Conservation (phyloP, 2,113 vertebrate genomes). For the Protomyctophum bolini region DNA sequence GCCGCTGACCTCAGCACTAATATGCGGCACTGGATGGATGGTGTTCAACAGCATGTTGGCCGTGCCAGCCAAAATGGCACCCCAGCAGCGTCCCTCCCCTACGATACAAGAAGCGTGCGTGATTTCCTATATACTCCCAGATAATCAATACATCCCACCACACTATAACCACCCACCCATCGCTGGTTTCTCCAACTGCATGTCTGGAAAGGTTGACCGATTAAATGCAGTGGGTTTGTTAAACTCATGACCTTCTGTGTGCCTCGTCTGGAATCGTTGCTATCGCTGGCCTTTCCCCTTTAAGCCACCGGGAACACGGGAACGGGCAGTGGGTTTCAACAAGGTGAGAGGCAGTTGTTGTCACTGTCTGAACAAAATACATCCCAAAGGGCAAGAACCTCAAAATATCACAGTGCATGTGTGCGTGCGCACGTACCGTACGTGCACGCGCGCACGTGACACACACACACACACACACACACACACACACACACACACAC, state of each 20-base stretch:
- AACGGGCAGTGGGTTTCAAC: neutral
- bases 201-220: neutral
- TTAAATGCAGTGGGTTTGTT: conserved; percentile 13
- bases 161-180: conserved; percentile 4
- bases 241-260: conserved; percentile 25
- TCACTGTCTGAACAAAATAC: neutral
- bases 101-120: neutral
- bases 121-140: neutral
- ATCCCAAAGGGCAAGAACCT: too few relatives aligned
- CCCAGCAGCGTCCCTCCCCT: neutral
- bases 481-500: too few relatives aligned
- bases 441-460: too few relatives aligned
- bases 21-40: conserved; percentile 22
- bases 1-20: conserved; percentile 3
- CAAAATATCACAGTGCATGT: too few relatives aligned
- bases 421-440: too few relatives aligned
- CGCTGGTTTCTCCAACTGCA: neutral
- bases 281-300: conserved; percentile 8
- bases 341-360: neutral
- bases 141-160: neutral
- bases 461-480: too few relatives aligned
- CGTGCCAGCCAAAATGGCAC: neutral
- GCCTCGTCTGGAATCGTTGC: conserved; percentile 7
- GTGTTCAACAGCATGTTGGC: conserved; percentile 1
- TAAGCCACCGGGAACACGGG: neutral